Evolutionary conservation across 2,888 invertebrate species (phyloP).

Genomic region (Pheosia gnoma): DNA sequence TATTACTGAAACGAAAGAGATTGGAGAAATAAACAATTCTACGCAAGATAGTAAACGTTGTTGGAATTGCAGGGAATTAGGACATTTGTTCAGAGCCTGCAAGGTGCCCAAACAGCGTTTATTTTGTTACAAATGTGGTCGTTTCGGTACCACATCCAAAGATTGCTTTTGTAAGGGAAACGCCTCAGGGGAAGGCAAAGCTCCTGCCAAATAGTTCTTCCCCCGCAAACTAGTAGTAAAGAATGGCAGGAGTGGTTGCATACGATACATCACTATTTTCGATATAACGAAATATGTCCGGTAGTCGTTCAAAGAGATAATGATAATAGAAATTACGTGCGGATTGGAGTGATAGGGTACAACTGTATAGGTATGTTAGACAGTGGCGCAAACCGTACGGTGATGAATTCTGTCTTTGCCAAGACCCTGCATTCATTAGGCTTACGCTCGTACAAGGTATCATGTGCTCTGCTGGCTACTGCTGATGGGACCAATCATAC

Average conservation of each 20-base stretch:
- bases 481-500: slow-evolving; percentile 4
- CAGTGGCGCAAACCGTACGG: slow-evolving; percentile 3
- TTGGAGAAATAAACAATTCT: background rate
- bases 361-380: slow-evolving; percentile 5
- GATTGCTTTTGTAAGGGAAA: slow-evolving; percentile 7
- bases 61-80: slow-evolving; percentile 18
- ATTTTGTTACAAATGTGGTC: slow-evolving; percentile 18
- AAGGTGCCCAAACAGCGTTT: slow-evolving; percentile 11
- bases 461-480: slow-evolving; percentile 3
- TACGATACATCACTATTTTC: slow-evolving; percentile 7
- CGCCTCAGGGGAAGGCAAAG: slow-evolving; percentile 13
- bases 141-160: background rate
- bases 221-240: slow-evolving; percentile 5
- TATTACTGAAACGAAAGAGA: background rate
- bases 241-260: slow-evolving; percentile 24
- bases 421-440: background rate
- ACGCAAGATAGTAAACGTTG: slow-evolving; percentile 2
- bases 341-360: background rate
- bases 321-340: slow-evolving; percentile 8
- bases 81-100: slow-evolving; percentile 17
- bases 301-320: slow-evolving; percentile 6
- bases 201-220: slow-evolving; percentile 12
- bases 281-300: slow-evolving; percentile 1
- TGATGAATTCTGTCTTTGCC: slow-evolving; percentile 5
- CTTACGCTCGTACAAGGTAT: background rate